Conservation (phyloP, 1,140 invertebrate genomes). For the Laupala kohalensis region DNA sequence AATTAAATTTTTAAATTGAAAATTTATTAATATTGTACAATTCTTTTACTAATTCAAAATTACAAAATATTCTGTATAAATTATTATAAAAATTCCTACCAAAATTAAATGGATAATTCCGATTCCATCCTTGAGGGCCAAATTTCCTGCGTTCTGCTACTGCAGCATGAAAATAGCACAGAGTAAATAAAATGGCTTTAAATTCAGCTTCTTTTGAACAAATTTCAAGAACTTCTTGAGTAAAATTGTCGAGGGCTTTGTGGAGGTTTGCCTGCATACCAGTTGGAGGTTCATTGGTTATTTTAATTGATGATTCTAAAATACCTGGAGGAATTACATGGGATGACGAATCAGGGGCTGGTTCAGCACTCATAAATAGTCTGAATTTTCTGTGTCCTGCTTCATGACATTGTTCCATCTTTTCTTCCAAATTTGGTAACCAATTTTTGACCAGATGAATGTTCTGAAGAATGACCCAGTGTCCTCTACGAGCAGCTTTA, state of each 20-base stretch:
- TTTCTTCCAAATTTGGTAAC: conserved; percentile 79
- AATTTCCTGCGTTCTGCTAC: conserved; percentile 86
- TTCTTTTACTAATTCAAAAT: neutral
- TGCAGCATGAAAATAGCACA: conserved; percentile 94
- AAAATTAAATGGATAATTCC: conserved; percentile 45
- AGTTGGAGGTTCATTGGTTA: conserved; percentile 90
- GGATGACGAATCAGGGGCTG: conserved; percentile 38
- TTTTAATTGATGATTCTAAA: conserved; percentile 87
- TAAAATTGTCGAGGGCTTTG: conserved; percentile 88
- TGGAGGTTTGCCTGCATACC: conserved; percentile 90
- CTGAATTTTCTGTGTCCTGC: conserved; percentile 56
- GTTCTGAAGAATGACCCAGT: conserved; percentile 90
- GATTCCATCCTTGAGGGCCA: conserved; percentile 90
- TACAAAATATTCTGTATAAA: too few relatives aligned
- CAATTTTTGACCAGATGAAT: conserved; percentile 86
- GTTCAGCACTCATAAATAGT: conserved; percentile 59
- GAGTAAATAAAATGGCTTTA: conserved; percentile 78
- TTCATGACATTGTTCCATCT: conserved; percentile 65
- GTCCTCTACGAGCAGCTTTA: conserved; percentile 57
- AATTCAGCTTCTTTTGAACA: conserved; percentile 90
- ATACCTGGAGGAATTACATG: conserved; percentile 71
- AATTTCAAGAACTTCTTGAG: conserved; percentile 82
- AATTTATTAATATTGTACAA: neutral
- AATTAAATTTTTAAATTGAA: conserved; percentile 20
- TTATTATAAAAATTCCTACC: conserved; percentile 23